Conservation (phyloP, 2,888 invertebrate species). For the Troides oblongomaculatus region DNA sequence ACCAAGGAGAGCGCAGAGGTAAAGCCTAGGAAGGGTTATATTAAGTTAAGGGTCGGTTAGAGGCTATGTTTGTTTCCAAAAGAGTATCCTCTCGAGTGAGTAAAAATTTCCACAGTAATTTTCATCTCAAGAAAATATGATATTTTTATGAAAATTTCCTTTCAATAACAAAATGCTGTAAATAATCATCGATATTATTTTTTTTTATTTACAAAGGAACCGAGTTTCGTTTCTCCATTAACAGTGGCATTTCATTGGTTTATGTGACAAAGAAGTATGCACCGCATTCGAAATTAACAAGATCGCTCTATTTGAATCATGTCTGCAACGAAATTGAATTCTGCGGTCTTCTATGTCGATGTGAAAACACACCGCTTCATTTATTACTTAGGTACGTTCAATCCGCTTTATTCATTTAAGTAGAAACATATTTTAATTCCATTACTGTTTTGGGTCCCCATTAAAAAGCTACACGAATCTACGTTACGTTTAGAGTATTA, state of each 20-base stretch:
- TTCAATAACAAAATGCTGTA: not conserved
- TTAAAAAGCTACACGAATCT: too few species aligned
- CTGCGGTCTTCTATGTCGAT: constrained; percentile 61
- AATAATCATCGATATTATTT: not conserved
- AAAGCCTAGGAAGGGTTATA: too few species aligned
- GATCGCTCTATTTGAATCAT: constrained; percentile 59
- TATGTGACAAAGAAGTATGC: constrained; percentile 15
- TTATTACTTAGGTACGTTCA: constrained; percentile 15
- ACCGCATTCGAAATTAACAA: constrained; percentile 56
- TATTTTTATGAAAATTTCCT: too few species aligned
- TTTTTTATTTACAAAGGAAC: not conserved
- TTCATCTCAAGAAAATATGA: too few species aligned
- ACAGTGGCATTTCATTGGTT: not conserved
- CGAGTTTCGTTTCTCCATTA: not conserved
- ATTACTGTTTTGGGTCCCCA: too few species aligned
- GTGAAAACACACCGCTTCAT: constrained; percentile 20
- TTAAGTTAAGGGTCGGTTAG: too few species aligned
- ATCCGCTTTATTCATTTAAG: constrained; percentile 2
- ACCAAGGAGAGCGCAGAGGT: too few species aligned
- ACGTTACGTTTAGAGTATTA: too few species aligned
- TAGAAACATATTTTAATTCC: not conserved
- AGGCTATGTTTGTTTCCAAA: too few species aligned
- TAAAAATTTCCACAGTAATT: too few species aligned
- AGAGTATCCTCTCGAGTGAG: too few species aligned
- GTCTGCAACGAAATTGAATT: constrained; percentile 75